These are phyloP conservation scores for Pithys albifrons DNA, from an alignment of 2,113 vertebrate species.

Conservation along the genomic window DNA sequence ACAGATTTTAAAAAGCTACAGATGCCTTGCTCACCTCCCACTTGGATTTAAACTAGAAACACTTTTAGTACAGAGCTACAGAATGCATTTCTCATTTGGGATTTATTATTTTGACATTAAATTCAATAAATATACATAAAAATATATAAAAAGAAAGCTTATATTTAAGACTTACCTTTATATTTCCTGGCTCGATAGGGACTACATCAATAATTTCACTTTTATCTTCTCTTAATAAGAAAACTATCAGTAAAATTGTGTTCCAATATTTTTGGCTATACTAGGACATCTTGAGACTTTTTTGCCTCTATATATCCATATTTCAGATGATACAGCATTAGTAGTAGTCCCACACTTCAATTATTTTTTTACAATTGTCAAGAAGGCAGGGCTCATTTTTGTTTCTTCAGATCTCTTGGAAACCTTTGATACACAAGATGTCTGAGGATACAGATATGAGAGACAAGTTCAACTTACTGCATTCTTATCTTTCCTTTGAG, in stretches of 20 bases:
- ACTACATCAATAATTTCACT: background rate
- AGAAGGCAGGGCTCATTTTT: background rate
- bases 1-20: background rate
- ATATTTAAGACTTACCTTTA: background rate
- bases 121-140: background rate
- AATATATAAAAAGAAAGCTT: background rate
- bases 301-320: background rate
- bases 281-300: background rate
- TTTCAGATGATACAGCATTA: background rate
- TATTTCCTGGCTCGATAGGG: background rate
- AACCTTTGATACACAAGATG: background rate
- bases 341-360: background rate
- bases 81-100: background rate
- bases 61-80: background rate
- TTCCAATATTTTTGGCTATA: background rate
- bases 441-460: background rate
- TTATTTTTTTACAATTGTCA: background rate
- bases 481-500: background rate
- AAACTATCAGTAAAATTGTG: background rate
- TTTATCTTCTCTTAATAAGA: background rate
- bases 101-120: background rate
- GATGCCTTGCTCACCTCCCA: background rate
- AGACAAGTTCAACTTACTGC: background rate
- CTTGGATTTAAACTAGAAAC: background rate
- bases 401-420: background rate